A percentile compares a stretch with the other conserved stretches of the same genome.
These are phyloP conservation scores for Beaufortia kweichowensis DNA, from an alignment of 2,113 vertebrate genomes.

Conservation along the genomic window DNA sequence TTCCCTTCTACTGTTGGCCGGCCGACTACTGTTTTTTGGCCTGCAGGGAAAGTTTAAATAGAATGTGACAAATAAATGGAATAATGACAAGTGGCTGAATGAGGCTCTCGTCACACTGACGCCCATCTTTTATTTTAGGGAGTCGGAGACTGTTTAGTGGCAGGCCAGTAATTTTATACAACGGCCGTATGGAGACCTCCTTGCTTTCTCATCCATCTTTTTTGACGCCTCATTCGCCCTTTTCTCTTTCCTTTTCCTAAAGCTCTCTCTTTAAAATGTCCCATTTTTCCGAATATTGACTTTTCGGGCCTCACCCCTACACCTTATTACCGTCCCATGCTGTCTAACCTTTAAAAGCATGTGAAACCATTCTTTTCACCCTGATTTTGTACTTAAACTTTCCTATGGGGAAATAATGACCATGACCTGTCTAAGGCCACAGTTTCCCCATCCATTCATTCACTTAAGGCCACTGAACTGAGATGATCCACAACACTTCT, in stretches of 20 bases:
- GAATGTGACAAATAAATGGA: constrained; percentile 58
- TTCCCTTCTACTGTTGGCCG: constrained; percentile 71
- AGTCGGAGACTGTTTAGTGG: constrained; percentile 39
- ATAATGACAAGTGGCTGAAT: constrained; percentile 61
- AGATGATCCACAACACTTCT: neutral
- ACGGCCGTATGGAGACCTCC: neutral
- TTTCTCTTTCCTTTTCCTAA: neutral
- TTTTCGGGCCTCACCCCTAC: constrained; percentile 36
- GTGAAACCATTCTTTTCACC: constrained; percentile 36
- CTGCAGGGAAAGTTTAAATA: constrained; percentile 55
- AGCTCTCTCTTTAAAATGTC: neutral
- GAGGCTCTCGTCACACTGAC: constrained; percentile 53
- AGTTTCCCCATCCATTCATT: neutral
- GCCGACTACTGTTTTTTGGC: constrained; percentile 67
- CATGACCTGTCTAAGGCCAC: constrained; percentile 32
- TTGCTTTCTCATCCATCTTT: neutral
- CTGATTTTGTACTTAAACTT: constrained; percentile 26
- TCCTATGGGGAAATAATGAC: constrained; percentile 33
- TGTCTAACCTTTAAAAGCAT: constrained; percentile 50
- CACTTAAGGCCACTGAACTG: neutral
- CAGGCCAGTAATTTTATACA: constrained; percentile 7
- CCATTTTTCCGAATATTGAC: neutral
- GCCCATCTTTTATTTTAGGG: constrained; percentile 41
- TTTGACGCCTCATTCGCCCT: neutral
- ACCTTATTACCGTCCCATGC: constrained; percentile 49